Evolutionary conservation across 2,797 vertebrate genomes (phyloP).

Genomic region (Caiman crocodilus): DNA sequence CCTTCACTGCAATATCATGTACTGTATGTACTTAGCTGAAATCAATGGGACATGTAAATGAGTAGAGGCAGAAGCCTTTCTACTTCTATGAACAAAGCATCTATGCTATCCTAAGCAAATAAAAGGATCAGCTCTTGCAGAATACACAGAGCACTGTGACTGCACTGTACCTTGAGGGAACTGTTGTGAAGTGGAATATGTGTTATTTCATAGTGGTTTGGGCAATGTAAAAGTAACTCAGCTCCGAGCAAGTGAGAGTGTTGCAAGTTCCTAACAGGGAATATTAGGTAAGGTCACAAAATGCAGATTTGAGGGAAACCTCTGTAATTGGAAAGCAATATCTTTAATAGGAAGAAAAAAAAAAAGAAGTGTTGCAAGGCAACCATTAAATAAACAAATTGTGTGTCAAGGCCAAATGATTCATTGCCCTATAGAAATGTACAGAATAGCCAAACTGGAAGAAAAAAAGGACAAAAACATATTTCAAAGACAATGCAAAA

Average conservation of each 20-base stretch:
- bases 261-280: not conserved
- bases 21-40: conserved; percentile 67
- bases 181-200: conserved; percentile 70
- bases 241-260: not conserved
- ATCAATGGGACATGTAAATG: conserved; percentile 78
- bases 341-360: conserved; percentile 34
- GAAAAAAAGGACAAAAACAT: conserved; percentile 9
- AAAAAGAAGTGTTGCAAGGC: conserved; percentile 51
- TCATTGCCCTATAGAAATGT: conserved; percentile 48
- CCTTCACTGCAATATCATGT: conserved; percentile 53
- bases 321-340: conserved; percentile 34
- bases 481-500: conserved; percentile 52
- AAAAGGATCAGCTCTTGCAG: conserved; percentile 70
- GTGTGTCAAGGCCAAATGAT: conserved; percentile 56
- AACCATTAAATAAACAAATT: conserved; percentile 55
- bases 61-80: conserved; percentile 74
- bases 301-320: conserved; percentile 9
- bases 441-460: conserved; percentile 37
- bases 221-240: conserved; percentile 3
- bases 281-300: conserved; percentile 30
- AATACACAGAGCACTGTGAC: conserved; percentile 76
- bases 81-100: conserved; percentile 67
- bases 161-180: conserved; percentile 48
- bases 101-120: conserved; percentile 79
- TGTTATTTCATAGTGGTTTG: conserved; percentile 69